phyloP scores from a whole-genome alignment of 2,888 invertebrate species.

The Phasia obesa region DNA sequence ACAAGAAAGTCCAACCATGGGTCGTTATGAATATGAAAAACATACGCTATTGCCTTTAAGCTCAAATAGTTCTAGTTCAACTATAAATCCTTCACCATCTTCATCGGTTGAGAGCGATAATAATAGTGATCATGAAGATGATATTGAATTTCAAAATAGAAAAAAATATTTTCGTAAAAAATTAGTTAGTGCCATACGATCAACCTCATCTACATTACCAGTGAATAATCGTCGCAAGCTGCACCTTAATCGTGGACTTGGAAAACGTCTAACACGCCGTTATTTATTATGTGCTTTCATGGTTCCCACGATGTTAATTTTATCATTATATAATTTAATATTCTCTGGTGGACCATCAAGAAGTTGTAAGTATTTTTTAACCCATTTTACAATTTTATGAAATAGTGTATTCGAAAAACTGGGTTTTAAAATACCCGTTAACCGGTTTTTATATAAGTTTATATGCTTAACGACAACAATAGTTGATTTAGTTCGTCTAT shows the following conservation, averaged over 20 bases:
- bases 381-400: too few relatives aligned
- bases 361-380: slow-evolving; percentile 74
- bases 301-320: slow-evolving; percentile 74
- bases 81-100: slow-evolving; percentile 37
- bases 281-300: slow-evolving; percentile 73
- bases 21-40: slow-evolving; percentile 55
- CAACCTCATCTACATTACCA: slow-evolving; percentile 27
- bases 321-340: slow-evolving; percentile 69
- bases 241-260: slow-evolving; percentile 75
- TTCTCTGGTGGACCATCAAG: slow-evolving; percentile 76
- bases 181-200: slow-evolving; percentile 53
- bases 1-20: slow-evolving; percentile 35
- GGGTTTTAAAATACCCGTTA: too few relatives aligned
- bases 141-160: slow-evolving; percentile 48
- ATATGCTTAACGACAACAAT: too few relatives aligned
- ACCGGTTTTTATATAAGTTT: too few relatives aligned
- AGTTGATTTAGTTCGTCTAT: too few relatives aligned
- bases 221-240: slow-evolving; percentile 59
- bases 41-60: slow-evolving; percentile 46
- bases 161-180: slow-evolving; percentile 52
- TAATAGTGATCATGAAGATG: slow-evolving; percentile 46
- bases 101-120: slow-evolving; percentile 51
- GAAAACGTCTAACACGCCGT: slow-evolving; percentile 74
- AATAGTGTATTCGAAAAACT: too few relatives aligned
- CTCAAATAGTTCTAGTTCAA: slow-evolving; percentile 40